These are phyloP conservation scores for Tyrophagus putrescentiae DNA, from an alignment of 1,140 invertebrate species.

Conservation along the genomic window DNA sequence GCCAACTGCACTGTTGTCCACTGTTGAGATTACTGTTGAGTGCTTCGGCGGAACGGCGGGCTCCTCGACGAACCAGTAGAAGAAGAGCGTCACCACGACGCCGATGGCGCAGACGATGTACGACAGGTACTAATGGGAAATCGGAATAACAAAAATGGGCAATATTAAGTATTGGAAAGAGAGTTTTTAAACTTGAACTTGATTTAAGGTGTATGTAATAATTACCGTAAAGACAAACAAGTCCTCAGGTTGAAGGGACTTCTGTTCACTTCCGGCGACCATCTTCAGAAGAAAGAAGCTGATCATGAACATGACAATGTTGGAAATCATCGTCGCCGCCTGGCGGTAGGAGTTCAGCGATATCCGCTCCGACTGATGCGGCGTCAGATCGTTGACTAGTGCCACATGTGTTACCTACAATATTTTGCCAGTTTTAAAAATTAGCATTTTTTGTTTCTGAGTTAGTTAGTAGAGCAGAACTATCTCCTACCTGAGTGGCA, in stretches of 20 bases:
- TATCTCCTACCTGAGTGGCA: conserved; percentile 61
- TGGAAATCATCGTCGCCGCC: conserved; percentile 8
- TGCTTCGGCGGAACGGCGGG: neutral
- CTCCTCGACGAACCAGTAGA: conserved; percentile 4
- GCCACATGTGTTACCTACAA: conserved; percentile 71
- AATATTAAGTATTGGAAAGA: neutral
- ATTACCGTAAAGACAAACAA: conserved; percentile 6
- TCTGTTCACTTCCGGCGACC: neutral
- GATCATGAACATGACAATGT: neutral
- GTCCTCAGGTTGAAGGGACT: neutral
- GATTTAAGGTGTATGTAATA: neutral
- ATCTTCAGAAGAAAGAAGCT: neutral
- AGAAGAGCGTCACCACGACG: neutral
- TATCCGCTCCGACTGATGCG: conserved; percentile 49
- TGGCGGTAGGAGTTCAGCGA: conserved; percentile 62
- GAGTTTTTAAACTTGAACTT: neutral
- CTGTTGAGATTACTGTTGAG: neutral
- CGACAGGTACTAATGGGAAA: conserved; percentile 7
- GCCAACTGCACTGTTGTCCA: neutral
- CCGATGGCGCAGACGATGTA: conserved; percentile 13
- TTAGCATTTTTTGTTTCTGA: neutral
- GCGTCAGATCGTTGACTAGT: conserved; percentile 55
- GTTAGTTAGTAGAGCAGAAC: no score
- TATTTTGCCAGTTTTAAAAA: neutral
- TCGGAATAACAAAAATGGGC: no score